These are phyloP conservation scores for Drosophila santomea DNA, from an alignment of 1,140 invertebrate genomes.

Conservation along the genomic window DNA sequence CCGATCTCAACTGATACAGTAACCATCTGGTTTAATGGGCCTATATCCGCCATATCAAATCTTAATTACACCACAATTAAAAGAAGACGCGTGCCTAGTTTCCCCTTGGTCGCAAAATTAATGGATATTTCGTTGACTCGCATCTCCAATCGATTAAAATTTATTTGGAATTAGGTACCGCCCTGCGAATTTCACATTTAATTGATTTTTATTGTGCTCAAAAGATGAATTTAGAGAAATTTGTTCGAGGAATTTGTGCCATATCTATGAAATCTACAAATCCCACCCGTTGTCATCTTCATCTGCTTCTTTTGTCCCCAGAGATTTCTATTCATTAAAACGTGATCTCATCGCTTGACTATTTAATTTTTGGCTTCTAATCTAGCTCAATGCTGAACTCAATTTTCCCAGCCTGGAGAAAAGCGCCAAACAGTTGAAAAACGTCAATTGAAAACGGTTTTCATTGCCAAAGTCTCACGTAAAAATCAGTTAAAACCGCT, in stretches of 20 bases:
- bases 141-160: slow-evolving; percentile 57
- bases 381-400: slow-evolving; percentile 8
- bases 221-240: slow-evolving; percentile 34
- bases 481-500: slow-evolving; percentile 39
- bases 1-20: slow-evolving; percentile 39
- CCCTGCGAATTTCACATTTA: slow-evolving; percentile 58
- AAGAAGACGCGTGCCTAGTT: slow-evolving; percentile 54
- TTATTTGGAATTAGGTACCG: slow-evolving; percentile 34
- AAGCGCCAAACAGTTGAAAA: slow-evolving; percentile 23
- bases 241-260: slow-evolving; percentile 8
- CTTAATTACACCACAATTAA: slow-evolving; percentile 74
- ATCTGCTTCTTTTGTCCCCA: slow-evolving; percentile 42
- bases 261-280: slow-evolving; percentile 19
- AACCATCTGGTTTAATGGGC: slow-evolving; percentile 59
- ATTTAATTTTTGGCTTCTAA: slow-evolving; percentile 9
- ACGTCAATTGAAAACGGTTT: slow-evolving; percentile 26
- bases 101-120: slow-evolving; percentile 56
- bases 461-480: slow-evolving; percentile 37
- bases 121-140: slow-evolving; percentile 41
- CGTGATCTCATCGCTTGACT: slow-evolving; percentile 62
- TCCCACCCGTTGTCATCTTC: slow-evolving; percentile 48
- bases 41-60: slow-evolving; percentile 75
- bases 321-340: slow-evolving; percentile 40
- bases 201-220: slow-evolving; percentile 73
- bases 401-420: slow-evolving; percentile 47